Conservation (phyloP, 1,140 invertebrate species). For the Drosophila guanche region DNA sequence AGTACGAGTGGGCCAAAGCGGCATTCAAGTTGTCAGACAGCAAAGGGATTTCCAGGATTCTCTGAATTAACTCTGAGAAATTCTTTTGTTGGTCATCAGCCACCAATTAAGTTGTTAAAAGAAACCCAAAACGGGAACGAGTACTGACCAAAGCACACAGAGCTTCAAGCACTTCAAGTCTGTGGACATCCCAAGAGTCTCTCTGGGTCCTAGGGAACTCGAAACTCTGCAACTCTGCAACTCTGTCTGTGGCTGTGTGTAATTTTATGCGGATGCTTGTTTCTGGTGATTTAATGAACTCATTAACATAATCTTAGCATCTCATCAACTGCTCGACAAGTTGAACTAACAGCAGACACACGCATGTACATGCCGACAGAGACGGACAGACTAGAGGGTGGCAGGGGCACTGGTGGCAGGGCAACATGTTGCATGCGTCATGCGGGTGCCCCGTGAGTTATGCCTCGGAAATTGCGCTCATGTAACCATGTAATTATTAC, state of each 20-base stretch:
- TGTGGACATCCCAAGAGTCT: too few relatives aligned
- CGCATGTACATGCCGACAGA: constrained; percentile 28
- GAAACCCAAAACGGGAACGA: background rate
- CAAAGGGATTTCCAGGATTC: background rate
- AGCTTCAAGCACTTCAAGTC: background rate
- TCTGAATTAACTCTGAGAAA: constrained; percentile 1
- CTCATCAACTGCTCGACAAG: constrained; percentile 73
- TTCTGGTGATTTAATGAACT: constrained; percentile 77
- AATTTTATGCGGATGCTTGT: constrained; percentile 49
- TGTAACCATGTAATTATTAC: constrained; percentile 76
- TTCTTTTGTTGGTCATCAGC: constrained; percentile 8
- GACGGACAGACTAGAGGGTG: constrained; percentile 12
- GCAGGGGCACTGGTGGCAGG: constrained; percentile 20
- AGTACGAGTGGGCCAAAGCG: constrained; percentile 17
- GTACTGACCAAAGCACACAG: constrained; percentile 13
- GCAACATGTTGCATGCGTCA: constrained; percentile 71
- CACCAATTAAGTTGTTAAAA: constrained; percentile 17
- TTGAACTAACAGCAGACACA: constrained; percentile 42
- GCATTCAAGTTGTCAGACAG: constrained; percentile 17
- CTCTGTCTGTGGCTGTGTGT: constrained; percentile 26
- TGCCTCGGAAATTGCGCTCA: constrained; percentile 68
- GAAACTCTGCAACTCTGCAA: background rate
- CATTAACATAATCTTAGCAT: constrained; percentile 81
- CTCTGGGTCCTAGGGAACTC: too few relatives aligned
- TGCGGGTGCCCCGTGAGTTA: constrained; percentile 46